Conservation (phyloP, 2,113 vertebrate genomes). For the Bubalus kerabau region DNA sequence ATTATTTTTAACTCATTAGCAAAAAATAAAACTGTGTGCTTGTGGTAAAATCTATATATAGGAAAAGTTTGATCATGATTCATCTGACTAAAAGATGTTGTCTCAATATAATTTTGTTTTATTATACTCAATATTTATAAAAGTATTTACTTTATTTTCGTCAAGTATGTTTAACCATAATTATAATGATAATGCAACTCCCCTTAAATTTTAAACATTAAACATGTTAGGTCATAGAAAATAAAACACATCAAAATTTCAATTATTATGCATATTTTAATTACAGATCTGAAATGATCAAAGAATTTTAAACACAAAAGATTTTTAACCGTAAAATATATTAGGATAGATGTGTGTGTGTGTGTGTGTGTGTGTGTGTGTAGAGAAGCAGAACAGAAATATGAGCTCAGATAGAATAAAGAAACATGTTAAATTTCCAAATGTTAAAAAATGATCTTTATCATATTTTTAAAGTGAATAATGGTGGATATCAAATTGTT, state of each 20-base stretch:
- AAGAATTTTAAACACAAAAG: background rate
- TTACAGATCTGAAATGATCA: background rate
- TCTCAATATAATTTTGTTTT: background rate
- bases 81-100: background rate
- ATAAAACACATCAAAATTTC: background rate
- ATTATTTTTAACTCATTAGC: slow-evolving; percentile 15
- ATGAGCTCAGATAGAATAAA: background rate
- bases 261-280: background rate
- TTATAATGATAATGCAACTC: background rate
- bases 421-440: background rate
- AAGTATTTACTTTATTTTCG: background rate
- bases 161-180: background rate
- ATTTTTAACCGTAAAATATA: background rate
- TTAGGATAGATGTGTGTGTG: background rate
- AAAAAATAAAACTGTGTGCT: background rate
- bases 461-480: background rate
- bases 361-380: background rate
- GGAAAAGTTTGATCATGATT: background rate
- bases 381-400: background rate
- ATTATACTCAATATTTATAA: background rate
- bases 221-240: background rate
- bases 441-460: background rate
- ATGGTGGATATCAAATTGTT: background rate
- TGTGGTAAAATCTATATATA: background rate
- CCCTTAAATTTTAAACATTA: background rate